Evolutionary conservation across 2,113 vertebrate species (phyloP).

Genomic region (Hystrix cristata): DNA sequence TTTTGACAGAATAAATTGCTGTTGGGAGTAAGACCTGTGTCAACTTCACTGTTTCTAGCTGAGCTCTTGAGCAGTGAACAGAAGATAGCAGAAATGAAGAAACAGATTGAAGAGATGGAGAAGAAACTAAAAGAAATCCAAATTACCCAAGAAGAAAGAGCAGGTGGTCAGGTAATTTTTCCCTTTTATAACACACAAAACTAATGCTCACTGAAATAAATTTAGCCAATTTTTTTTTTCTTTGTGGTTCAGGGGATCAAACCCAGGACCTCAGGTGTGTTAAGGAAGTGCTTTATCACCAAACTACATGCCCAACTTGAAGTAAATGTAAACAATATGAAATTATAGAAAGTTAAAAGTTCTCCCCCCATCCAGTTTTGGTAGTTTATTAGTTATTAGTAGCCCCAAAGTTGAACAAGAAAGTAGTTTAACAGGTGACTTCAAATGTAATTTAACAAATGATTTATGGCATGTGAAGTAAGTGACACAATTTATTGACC

Average conservation of each 20-base stretch:
- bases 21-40: not conserved
- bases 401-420: conserved; percentile 44
- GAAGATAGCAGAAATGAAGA: conserved; percentile 88
- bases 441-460: not conserved
- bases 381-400: conserved; percentile 44
- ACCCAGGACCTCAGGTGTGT: not conserved
- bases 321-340: conserved; percentile 25
- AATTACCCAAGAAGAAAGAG: conserved; percentile 71
- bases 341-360: conserved; percentile 29
- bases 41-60: conserved; percentile 78
- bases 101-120: conserved; percentile 89
- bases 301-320: not conserved
- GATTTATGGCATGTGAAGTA: conserved; percentile 38
- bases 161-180: conserved; percentile 78
- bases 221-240: not conserved
- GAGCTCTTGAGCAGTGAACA: conserved; percentile 87
- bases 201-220: not conserved
- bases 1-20: conserved; percentile 42
- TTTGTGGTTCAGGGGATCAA: not conserved
- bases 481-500: conserved; percentile 29
- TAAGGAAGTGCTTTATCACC: not conserved
- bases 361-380: not conserved
- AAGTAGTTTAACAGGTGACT: conserved; percentile 47
- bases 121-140: conserved; percentile 86
- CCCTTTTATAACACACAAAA: conserved; percentile 13